Percentiles rank a stretch among this genome's conserved stretches.
Evolutionary conservation across 2,888 invertebrate species (phyloP).

Genomic region (Philereme vetulata): DNA sequence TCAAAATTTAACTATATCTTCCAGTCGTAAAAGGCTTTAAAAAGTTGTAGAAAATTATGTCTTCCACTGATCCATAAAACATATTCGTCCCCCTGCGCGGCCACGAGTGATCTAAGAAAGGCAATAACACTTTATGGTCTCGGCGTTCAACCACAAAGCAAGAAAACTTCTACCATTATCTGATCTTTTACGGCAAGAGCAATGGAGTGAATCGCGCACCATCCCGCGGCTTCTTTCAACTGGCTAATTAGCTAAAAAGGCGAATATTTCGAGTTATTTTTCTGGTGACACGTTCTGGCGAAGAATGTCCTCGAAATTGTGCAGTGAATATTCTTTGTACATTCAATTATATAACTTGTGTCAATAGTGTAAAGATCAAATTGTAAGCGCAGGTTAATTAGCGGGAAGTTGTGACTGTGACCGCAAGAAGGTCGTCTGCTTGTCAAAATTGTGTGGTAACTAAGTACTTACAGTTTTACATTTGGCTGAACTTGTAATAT

Average conservation of each 20-base stretch:
- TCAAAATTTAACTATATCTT: constrained; percentile 1
- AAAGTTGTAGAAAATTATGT: constrained; percentile 21
- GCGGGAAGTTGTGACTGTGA: constrained; percentile 35
- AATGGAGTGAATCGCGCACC: constrained; percentile 53
- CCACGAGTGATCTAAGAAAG: constrained; percentile 33
- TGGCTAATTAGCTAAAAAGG: constrained; percentile 60
- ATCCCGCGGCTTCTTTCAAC: constrained; percentile 59
- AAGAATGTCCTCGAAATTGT: constrained; percentile 33
- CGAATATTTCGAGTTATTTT: constrained; percentile 41
- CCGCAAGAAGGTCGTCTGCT: constrained; percentile 36
- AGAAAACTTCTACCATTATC: constrained; percentile 31
- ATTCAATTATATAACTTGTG: constrained; percentile 24
- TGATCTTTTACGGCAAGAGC: constrained; percentile 42
- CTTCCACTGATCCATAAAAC: constrained; percentile 47
- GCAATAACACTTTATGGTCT: constrained; percentile 38
- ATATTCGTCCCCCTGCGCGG: constrained; percentile 51
- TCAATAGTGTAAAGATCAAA: constrained; percentile 18
- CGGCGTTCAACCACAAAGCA: constrained; percentile 35
- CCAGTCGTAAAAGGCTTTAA: constrained; percentile 20
- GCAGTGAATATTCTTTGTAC: constrained; percentile 3
- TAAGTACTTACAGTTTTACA: constrained; percentile 15
- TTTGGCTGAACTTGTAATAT: constrained; percentile 20
- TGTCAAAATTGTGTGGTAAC: constrained; percentile 27
- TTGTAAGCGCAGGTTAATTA: constrained; percentile 22
- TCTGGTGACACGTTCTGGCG: constrained; percentile 36